Base-by-base conservation (phyloP, 2,888 invertebrate genomes). In the Drosophila sordidula region DNA sequence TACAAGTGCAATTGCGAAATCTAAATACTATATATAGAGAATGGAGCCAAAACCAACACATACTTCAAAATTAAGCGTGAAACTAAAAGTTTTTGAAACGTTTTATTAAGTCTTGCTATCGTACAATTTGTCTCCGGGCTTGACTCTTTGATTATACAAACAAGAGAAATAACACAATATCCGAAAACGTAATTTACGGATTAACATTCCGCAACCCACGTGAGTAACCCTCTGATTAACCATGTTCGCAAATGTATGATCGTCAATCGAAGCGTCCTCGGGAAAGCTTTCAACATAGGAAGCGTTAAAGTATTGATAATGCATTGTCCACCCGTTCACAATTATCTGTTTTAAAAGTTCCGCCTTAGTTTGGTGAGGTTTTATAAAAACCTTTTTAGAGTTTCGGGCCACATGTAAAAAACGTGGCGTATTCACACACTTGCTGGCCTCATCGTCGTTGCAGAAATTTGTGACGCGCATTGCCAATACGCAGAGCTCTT, bases 401-500 rank as follows among this genome's bases (percentile, higher is more conserved):
- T 6, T 58, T 4, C 16, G 32, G n/a, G 44, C 70, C 16, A 81
- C 75, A 18, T 67, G 54, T 6, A 42, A 25, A 9, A 12, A 73
- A 1, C 59, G 65, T 0, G 61, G 18, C 3, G 68, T 64, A 14
- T 79, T 80, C 3, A 68, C 57, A 22, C 79, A 80, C 2, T 9
- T 0, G 0, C 16, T 26, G 5, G 0, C 1, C 0, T 0, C 6
- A 0, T 22, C 14, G 0, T 45, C 6, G 11, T 45, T 41, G 44
- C 80, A 80, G 14, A 52, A 70, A 6, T 79, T 80, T 0, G 58
- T 61, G 0, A 80, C 32, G 5, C 80, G 59, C 80, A 82, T 82
- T 4, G 80, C 80, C 25, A 80, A 39, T 1, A 51, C 9, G 9
- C 58, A 12, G 4, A 80, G 65, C 0, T 73, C 70, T 0, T 36